A percentile compares a stretch with the other conserved stretches of the same genome.
phyloP scores from a whole-genome alignment of 2,113 vertebrate species.

The Gymnogyps californianus region DNA sequence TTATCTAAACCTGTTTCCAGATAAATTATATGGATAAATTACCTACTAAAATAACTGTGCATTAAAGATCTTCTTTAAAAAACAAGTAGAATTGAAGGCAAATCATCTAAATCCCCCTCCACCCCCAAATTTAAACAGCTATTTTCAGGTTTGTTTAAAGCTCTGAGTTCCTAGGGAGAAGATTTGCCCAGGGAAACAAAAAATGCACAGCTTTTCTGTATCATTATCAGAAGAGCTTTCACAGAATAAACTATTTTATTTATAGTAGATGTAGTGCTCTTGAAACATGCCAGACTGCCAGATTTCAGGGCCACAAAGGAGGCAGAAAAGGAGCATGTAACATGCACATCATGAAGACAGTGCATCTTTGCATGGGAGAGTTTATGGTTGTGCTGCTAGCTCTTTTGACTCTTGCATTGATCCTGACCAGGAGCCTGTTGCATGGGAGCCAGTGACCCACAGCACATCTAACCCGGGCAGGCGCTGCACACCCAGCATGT shows the following conservation, averaged over 20 bases:
- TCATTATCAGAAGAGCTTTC: background rate
- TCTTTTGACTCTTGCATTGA: background rate
- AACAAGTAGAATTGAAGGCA: background rate
- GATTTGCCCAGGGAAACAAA: background rate
- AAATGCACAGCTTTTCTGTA: background rate
- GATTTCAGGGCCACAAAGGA: background rate
- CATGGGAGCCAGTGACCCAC: background rate
- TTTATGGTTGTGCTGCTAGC: background rate
- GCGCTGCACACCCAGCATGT: rapidly evolving
- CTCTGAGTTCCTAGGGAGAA: background rate
- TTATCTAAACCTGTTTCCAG: background rate
- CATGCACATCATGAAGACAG: background rate
- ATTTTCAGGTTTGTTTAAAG: background rate
- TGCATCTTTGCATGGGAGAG: background rate
- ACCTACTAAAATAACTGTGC: background rate
- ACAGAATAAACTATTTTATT: background rate
- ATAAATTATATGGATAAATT: background rate
- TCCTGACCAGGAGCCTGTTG: background rate
- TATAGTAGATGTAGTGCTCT: background rate
- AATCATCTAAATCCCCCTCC: background rate
- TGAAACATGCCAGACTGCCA: background rate
- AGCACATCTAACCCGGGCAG: no score
- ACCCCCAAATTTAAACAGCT: background rate
- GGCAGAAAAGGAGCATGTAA: background rate
- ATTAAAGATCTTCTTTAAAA: background rate